phyloP scores from a whole-genome alignment of 2,888 invertebrate species.

The Pomacea canaliculata region DNA sequence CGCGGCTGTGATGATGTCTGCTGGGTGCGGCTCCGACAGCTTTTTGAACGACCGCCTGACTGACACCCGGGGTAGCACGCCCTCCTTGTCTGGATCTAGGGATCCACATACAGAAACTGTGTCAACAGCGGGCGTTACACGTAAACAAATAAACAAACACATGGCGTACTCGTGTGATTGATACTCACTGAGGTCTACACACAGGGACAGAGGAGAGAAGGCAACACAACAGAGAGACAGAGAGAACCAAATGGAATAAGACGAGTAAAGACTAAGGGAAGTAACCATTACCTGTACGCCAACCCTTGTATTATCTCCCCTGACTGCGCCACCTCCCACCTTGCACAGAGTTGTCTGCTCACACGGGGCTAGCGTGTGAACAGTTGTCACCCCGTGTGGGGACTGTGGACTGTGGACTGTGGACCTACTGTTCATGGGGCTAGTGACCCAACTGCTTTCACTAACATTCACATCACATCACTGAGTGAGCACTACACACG shows the following conservation, averaged over 20 bases:
- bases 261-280: neutral
- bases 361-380: too few relatives aligned
- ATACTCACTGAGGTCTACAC: neutral
- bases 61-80: slow-evolving; percentile 8
- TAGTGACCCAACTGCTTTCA: too few relatives aligned
- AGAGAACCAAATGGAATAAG: neutral
- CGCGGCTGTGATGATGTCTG: slow-evolving; percentile 32
- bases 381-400: too few relatives aligned
- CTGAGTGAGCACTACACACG: too few relatives aligned
- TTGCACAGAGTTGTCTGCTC: too few relatives aligned
- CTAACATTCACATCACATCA: too few relatives aligned
- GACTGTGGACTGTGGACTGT: too few relatives aligned
- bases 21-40: slow-evolving; percentile 31
- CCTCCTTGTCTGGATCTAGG: slow-evolving; percentile 2
- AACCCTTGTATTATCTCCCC: too few relatives aligned
- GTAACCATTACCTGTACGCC: too few relatives aligned
- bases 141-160: neutral
- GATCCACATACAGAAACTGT: neutral
- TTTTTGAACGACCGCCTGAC: slow-evolving; percentile 29
- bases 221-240: neutral
- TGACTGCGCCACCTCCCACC: too few relatives aligned
- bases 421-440: too few relatives aligned
- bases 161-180: neutral
- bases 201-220: neutral
- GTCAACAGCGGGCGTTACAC: neutral